Conservation (phyloP, 1,140 invertebrate genomes). For the Ceratina australensis region DNA sequence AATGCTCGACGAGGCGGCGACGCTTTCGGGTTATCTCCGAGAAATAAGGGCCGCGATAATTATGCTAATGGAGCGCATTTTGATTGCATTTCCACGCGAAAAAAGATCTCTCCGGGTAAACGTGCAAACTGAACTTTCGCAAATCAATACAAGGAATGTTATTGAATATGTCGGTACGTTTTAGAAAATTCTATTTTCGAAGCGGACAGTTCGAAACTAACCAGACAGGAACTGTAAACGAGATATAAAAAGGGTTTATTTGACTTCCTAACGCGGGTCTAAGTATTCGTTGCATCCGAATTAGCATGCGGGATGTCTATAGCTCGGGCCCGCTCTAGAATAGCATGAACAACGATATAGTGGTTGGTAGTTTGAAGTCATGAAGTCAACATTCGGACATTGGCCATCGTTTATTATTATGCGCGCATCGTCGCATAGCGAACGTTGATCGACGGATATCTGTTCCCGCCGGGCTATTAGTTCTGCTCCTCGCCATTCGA, state of each 20-base stretch:
- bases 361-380: slow-evolving; percentile 11
- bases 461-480: neutral
- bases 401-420: slow-evolving; percentile 40
- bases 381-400: slow-evolving; percentile 37
- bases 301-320: slow-evolving; percentile 31
- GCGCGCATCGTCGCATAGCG: neutral
- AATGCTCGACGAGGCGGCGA: slow-evolving; percentile 2
- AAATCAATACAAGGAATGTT: no score
- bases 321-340: slow-evolving; percentile 15
- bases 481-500: neutral
- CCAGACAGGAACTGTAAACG: neutral
- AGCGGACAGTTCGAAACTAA: no score
- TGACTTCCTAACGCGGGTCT: slow-evolving; percentile 7
- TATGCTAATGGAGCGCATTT: neutral
- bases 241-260: neutral
- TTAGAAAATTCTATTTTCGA: no score
- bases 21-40: neutral
- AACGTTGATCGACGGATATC: slow-evolving; percentile 25
- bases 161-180: no score
- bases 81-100: neutral
- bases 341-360: slow-evolving; percentile 28
- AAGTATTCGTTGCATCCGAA: slow-evolving; percentile 2
- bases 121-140: no score
- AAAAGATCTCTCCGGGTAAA: no score
- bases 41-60: neutral